These are phyloP conservation scores for Pachymerium ferrugineum DNA, from an alignment of 2,888 invertebrate genomes.

Conservation along the genomic window DNA sequence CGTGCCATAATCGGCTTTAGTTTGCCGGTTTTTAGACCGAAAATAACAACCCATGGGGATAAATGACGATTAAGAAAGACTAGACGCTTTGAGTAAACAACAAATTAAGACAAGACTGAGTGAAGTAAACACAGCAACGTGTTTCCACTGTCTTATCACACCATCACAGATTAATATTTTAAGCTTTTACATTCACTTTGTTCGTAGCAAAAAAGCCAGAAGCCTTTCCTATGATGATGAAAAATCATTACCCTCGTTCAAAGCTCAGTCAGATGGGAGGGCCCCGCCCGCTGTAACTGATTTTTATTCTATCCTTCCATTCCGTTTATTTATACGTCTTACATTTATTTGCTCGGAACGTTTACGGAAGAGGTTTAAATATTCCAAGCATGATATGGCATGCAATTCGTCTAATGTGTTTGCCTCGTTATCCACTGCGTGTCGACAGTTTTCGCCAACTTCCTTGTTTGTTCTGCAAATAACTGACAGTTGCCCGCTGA, in stretches of 20 bases:
- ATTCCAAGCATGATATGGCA: background rate
- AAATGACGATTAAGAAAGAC: background rate
- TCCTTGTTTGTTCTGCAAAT: conserved; percentile 12
- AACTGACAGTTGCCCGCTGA: conserved; percentile 21
- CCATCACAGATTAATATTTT: background rate
- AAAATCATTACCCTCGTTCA: too few species aligned
- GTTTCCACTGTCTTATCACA: background rate
- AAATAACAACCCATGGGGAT: background rate
- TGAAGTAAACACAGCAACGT: background rate
- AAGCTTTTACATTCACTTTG: background rate
- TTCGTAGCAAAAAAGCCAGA: background rate
- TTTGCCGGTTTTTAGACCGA: too few species aligned
- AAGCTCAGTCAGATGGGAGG: too few species aligned
- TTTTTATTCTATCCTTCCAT: too few species aligned
- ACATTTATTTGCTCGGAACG: too few species aligned
- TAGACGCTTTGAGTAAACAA: background rate
- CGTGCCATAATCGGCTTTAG: background rate
- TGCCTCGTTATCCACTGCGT: conserved; percentile 18
- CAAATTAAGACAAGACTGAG: too few species aligned
- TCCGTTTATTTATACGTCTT: too few species aligned
- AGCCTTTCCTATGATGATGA: too few species aligned
- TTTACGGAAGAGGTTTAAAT: background rate
- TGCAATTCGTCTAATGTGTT: conserved; percentile 18
- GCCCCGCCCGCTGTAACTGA: too few species aligned
- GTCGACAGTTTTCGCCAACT: conserved; percentile 8